Evolutionary conservation across 1,140 invertebrate species (phyloP), one percentile per base, ranked within the genome.

Genomic region (Drosophila equinoxialis): DNA sequence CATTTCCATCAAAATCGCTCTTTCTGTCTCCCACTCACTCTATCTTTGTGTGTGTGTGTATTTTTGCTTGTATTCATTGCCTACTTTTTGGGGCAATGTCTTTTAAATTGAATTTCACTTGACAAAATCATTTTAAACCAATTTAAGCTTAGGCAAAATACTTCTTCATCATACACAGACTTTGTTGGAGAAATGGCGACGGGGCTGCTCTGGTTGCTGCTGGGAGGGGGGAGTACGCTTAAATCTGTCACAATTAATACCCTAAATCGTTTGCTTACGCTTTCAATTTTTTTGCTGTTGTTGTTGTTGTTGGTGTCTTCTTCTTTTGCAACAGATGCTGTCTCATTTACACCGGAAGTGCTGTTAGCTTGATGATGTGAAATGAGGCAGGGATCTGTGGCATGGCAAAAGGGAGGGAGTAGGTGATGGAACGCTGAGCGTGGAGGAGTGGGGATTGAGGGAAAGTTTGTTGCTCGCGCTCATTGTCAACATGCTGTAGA

Each of bases 211-310:
- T 14, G 65, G 64, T n/a, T 14, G 65, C 39, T 0, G 41, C 11
- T 3, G 8, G 23, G n/a, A 42, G 11, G 14, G 58, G 54, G 37
- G 48, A n/a, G 81, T 70, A 72, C 61, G 67, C 71, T 64, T 74
- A 74, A 85, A 85, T 81, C 78, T 85, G 82, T 81, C 82, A 85
- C 81, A 85, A 85, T 85, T 85, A 85, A 85, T 81, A 77, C 77
- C 81, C 55, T 68, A 63, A 69, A 70, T 74, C 72, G 61, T 20
- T 26, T 33, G 71, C 68, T 71, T 66, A 66, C 60, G 61, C 62
- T 37, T 57, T 70, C 45, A 10, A 23, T 51, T 51, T 51, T 51
- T 17, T 17, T 17, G 17, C 17, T 17, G 17, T 17, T 17, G 17
- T 17, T 48, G 6, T 45, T 14, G 14, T 8, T 20, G 1, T 48